These are phyloP conservation scores for Macrocentrus cingulum DNA, from an alignment of 1,140 invertebrate genomes.

Conservation along the genomic window DNA sequence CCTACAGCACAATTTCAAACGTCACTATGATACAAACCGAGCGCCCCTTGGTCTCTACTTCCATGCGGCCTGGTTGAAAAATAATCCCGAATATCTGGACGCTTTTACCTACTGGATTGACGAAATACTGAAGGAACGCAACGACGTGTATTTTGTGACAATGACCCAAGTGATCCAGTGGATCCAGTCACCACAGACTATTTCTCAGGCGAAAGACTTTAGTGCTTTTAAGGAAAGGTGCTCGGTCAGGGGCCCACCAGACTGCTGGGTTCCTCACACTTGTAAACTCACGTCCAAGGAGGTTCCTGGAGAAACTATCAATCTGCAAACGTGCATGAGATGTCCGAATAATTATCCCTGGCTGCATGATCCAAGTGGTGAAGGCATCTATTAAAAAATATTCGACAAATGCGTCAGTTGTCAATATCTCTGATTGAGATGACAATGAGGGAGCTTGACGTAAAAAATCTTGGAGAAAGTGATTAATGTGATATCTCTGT, in stretches of 20 bases:
- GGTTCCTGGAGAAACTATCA: slow-evolving; percentile 89
- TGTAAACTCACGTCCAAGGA: slow-evolving; percentile 91
- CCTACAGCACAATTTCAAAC: slow-evolving; percentile 93
- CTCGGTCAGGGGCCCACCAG: slow-evolving; percentile 73
- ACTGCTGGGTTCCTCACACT: slow-evolving; percentile 85
- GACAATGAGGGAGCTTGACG: slow-evolving; percentile 5
- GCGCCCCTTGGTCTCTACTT: slow-evolving; percentile 92
- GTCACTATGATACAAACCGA: slow-evolving; percentile 92
- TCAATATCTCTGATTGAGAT: too few species aligned
- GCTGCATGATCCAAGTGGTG: slow-evolving; percentile 89
- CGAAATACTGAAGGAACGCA: slow-evolving; percentile 82
- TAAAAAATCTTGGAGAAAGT: slow-evolving; percentile 3
- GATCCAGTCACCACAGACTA: slow-evolving; percentile 89
- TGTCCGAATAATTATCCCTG: slow-evolving; percentile 94
- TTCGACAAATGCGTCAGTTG: slow-evolving; percentile 29
- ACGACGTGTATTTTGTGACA: slow-evolving; percentile 96
- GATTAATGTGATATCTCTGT: too few species aligned
- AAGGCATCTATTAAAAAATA: slow-evolving; percentile 87
- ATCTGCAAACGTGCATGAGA: slow-evolving; percentile 88
- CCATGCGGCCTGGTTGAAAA: slow-evolving; percentile 94
- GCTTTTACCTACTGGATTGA: slow-evolving; percentile 95
- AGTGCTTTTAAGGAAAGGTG: slow-evolving; percentile 95
- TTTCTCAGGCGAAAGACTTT: slow-evolving; percentile 85
- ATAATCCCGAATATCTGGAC: slow-evolving; percentile 91
- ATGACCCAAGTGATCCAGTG: slow-evolving; percentile 97